Evolutionary conservation across 2,797 vertebrate genomes (phyloP), one percentile per base, ranked within the genome.

Genomic region (Thaleichthys pacificus): DNA sequence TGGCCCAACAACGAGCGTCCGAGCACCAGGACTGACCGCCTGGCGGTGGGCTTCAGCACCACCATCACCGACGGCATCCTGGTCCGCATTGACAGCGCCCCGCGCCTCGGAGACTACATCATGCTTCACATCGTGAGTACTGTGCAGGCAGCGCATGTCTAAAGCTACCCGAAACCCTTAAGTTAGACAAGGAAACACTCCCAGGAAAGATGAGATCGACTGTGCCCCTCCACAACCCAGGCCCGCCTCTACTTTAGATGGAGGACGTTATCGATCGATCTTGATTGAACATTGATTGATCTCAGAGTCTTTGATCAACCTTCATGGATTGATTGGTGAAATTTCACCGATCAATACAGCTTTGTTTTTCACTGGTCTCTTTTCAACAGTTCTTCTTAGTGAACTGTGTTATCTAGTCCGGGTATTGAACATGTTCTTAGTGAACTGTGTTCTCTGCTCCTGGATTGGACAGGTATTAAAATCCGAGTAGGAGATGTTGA

Each of bases 1-100:
- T 99, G 97, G 97, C 97, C 97, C 58, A 96, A 95, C 69, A 99
- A 99, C 1, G 97, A 99, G 87, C 92, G 97, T 77, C 97, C 97
- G 0, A 99, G 97, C 92, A 99, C 97, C 0, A 93, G 97, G 78
- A 97, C 97, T 0, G 97, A 99, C 86, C 96, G 97, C 30, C 92
- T 99, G 47, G 97, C 97, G 0, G 95, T 98, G 75, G 97, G 97
- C 73, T 99, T 99, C 90, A 98, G 97, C 91, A 97, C 96, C 0
- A 97, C 96, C 1, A 96, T 99, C 88, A 97, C 95, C 83, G 97
- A 99, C 21, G 96, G 96, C 69, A 98, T 99, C 88, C 93, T 99
- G 12, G 96, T 98, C 75, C 96, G 97, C 70, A 96, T 99, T 5
- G 97, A 99, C 93, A 98, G 97, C 2, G 96, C 97, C 26, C 96